Percentiles rank a stretch among this genome's conserved stretches.
phyloP scores from a whole-genome alignment of 2,113 vertebrate species.

The Microcebus tavaratra region DNA sequence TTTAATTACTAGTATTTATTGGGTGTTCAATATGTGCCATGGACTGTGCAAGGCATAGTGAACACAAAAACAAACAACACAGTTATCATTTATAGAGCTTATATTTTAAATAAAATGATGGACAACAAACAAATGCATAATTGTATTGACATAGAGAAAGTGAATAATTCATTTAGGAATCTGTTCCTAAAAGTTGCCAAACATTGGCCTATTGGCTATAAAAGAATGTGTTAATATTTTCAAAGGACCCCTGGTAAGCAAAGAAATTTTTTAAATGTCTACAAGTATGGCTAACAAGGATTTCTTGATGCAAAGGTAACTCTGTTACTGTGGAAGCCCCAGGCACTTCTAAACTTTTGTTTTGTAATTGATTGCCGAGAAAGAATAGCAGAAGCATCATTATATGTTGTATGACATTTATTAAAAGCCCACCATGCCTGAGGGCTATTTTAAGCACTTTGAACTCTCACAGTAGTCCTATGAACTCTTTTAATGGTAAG shows the following conservation, averaged over 20 bases:
- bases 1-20: neutral
- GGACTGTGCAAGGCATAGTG: neutral
- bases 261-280: neutral
- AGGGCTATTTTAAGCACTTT: neutral
- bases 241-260: neutral
- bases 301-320: neutral
- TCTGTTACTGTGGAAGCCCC: neutral
- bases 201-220: neutral
- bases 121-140: neutral
- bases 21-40: neutral
- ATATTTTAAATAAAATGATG: neutral
- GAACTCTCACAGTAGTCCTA: neutral
- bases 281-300: neutral
- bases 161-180: neutral
- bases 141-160: neutral
- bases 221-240: neutral
- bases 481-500: neutral
- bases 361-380: neutral
- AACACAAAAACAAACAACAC: neutral
- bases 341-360: neutral
- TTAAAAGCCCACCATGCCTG: neutral
- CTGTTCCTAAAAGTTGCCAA: neutral
- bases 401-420: neutral
- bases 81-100: neutral
- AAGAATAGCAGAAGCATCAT: neutral